Base-by-base conservation (phyloP, 2,888 invertebrate species). In the Tineola bisselliella region DNA sequence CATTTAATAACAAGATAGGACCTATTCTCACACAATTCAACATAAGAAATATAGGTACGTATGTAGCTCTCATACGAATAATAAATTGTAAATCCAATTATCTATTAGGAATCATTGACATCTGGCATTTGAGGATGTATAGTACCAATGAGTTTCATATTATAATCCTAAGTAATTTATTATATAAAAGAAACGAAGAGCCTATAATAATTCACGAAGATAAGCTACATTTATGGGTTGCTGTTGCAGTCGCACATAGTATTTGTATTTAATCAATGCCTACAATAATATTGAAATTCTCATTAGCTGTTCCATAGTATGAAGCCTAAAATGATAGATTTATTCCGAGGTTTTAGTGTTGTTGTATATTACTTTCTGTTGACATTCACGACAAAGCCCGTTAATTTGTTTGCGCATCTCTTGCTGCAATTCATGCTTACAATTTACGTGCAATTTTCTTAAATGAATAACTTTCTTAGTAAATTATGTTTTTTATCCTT, bases 151-250 rank as follows among this genome's bases (percentile, higher is more conserved):
- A 48, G 48, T n/a, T 48, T 48, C 48, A 48, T 48, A 13, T 48
- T 48, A 17, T 48, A 48, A 48, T 48, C 48, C 48, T n/a, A 15
- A 17, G 48, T 48, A 48, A 48, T 48, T 17, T 48, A 48, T 48
- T 48, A 17, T n/a, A n/a, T 48, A 17, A 48, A 48, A 48, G 48
- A 48, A 48, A 48, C 48, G 3, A n/a, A 48, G 48, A 48, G 48
- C 48, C 48, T 15, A 48, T 48, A 48, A 48, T 48, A 48, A 15
- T 48, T 48, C 48, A 48, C 48, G 3, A 17, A 48, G 48, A 48
- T 48, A 48, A 48, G 48, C 48, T 48, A 48, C 48, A 48, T 48
- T 48, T 48, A 48, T 48, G 48, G 15, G 48, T 15, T 17, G 48
- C 15, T 48, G 48, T 48, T 13, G 48, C 48, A 15, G 48, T 48